phyloP scores from a whole-genome alignment of 2,113 vertebrate species.

The Pyxicephalus adspersus region DNA sequence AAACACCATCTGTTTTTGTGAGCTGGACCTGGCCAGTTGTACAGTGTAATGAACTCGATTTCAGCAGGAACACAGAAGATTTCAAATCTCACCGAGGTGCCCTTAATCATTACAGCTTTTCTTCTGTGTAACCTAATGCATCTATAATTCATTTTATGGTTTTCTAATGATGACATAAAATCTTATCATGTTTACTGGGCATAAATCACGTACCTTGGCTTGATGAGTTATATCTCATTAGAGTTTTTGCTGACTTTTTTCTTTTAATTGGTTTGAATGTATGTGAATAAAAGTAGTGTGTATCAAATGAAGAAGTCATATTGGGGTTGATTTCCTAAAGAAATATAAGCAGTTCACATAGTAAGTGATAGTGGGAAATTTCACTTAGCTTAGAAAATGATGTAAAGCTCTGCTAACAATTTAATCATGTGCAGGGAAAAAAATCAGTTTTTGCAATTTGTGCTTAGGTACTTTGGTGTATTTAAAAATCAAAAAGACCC shows the following conservation, averaged over 20 bases:
- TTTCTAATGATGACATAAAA: slow-evolving; percentile 32
- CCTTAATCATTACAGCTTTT: slow-evolving; percentile 38
- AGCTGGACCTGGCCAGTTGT: slow-evolving; percentile 25
- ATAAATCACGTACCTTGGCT: slow-evolving; percentile 36
- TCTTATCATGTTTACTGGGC: slow-evolving; percentile 30
- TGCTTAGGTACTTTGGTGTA: no score
- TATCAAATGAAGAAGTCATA: not conserved
- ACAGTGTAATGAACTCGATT: slow-evolving; percentile 41
- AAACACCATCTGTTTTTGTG: slow-evolving; percentile 46
- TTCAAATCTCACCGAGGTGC: slow-evolving; percentile 25
- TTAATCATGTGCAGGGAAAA: no score
- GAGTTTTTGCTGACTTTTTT: not conserved
- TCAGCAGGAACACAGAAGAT: slow-evolving; percentile 41
- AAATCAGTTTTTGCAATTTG: no score
- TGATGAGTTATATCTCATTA: slow-evolving; percentile 16
- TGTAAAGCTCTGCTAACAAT: no score
- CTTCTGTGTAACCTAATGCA: slow-evolving; percentile 37
- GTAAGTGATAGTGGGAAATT: no score
- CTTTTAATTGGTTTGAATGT: not conserved
- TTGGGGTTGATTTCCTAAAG: no score
- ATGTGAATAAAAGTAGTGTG: not conserved
- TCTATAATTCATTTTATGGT: slow-evolving; percentile 20
- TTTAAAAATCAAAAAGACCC: no score
- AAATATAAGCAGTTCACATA: no score
- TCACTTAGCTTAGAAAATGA: no score